phyloP scores from a whole-genome alignment of 2,797 vertebrate species.

The Ispidina picta region DNA sequence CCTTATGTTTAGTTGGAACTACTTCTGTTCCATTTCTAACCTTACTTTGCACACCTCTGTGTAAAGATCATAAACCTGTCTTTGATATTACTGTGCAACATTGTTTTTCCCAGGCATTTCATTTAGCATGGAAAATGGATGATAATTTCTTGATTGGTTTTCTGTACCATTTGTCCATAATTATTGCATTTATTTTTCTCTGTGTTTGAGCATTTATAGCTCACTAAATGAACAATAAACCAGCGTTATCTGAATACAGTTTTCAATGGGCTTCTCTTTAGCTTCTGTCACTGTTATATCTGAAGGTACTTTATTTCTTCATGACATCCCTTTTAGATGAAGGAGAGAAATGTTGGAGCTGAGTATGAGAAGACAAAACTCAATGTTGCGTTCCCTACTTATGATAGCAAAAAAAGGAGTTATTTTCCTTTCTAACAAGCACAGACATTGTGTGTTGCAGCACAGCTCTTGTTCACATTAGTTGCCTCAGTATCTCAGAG shows the following conservation, averaged over 20 bases:
- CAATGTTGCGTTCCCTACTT: background rate
- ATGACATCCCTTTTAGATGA: background rate
- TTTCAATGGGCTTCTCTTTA: background rate
- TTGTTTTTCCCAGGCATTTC: background rate
- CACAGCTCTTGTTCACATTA: background rate
- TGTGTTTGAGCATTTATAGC: background rate
- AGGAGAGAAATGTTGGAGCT: background rate
- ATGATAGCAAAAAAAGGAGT: background rate
- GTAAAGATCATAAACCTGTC: background rate
- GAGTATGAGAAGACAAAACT: background rate
- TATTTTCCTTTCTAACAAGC: background rate
- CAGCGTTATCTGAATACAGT: background rate
- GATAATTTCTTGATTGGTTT: background rate
- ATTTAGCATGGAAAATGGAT: background rate
- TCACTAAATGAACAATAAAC: background rate
- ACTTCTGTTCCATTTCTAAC: background rate
- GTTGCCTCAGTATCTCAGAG: background rate
- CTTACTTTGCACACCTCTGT: background rate
- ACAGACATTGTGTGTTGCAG: background rate
- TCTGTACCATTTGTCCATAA: background rate
- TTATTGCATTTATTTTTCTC: background rate
- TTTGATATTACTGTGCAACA: accelerated
- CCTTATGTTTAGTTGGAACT: background rate
- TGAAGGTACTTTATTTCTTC: background rate
- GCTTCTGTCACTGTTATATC: background rate